phyloP scores from a whole-genome alignment of 2,797 vertebrate genomes.

The Peromyscus attwateri region DNA sequence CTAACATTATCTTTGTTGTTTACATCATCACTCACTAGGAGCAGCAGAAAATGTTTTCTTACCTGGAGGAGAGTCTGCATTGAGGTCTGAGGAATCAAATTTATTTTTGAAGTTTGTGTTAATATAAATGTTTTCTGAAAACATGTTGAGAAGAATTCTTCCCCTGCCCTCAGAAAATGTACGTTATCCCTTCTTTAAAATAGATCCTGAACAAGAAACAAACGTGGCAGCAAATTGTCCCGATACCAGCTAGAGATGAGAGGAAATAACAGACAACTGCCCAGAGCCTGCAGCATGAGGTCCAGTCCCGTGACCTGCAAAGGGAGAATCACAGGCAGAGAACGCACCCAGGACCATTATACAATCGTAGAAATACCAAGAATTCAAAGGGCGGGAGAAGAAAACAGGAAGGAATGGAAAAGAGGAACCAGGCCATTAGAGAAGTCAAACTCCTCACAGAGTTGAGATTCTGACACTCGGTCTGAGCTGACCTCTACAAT shows the following conservation, averaged over 20 bases:
- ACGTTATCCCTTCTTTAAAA: conserved; percentile 3
- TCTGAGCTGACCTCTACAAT: not conserved
- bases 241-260: no score
- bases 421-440: conserved; percentile 55
- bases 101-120: conserved; percentile 46
- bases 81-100: not conserved
- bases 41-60: conserved; percentile 44
- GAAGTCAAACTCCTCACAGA: not conserved
- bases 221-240: not conserved
- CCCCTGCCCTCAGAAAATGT: not conserved
- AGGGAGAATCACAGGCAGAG: no score
- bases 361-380: no score
- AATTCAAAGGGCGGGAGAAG: no score
- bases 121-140: conserved; percentile 54
- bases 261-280: no score
- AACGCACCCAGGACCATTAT: no score
- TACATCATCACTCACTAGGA: not conserved
- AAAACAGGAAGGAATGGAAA: conserved; percentile 52
- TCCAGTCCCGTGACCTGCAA: no score
- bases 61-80: conserved; percentile 50
- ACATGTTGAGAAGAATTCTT: not conserved
- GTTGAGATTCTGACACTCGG: not conserved
- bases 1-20: not conserved
- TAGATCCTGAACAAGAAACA: not conserved
- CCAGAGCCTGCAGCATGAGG: no score